Base-by-base conservation (phyloP, 2,888 invertebrate genomes). In the Acrobasis suavella region DNA sequence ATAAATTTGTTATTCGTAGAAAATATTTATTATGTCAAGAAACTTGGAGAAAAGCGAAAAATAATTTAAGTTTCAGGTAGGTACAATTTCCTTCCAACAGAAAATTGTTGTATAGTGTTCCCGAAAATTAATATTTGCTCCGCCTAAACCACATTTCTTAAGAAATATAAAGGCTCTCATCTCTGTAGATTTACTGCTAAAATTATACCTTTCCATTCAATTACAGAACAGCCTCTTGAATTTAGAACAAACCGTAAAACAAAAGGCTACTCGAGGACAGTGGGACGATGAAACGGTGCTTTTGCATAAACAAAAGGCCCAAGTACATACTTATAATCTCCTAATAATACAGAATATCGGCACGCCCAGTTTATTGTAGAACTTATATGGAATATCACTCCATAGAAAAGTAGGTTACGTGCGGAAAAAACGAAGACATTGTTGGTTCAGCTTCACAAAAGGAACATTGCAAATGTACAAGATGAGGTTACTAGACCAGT, bases 401-500 rank as follows among this genome's bases (percentile, higher is more conserved):
- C 71, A 72, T 72, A 64, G 62, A 62, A 63, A 67, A 65, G 64
- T 46, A 59, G 60, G 51, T 17, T 56, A 62, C 50, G 50, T 37
- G 59, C 60, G 58, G 59, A 42, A 66, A 64, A 62, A 63, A 66
- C 60, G 52, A 71, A 68, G 68, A 72, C 79, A 80, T 78, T 82
- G 77, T 84, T 78, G 70, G 64, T 64, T 70, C 58, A 59, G 56
- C 70, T 75, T 55, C 32, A 82, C 74, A 84, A 85, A 81, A 82
- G 69, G 73, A 74, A 70, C 69, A 70, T 69, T 68, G 74, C 73
- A 78, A 78, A 77, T 67, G 65, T 70, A 72, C 71, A 69, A 73
- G 65, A 75, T 69, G 75, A 81, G 86, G 86, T 86, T 78, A 86
- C 80, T 85, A 73, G 87, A 81, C 77, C 85, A 77, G 50, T 37